A percentile compares a stretch with the other conserved stretches of the same genome.
Conservation (phyloP, 1,140 invertebrate species). For the Tetramorium simillimum region DNA sequence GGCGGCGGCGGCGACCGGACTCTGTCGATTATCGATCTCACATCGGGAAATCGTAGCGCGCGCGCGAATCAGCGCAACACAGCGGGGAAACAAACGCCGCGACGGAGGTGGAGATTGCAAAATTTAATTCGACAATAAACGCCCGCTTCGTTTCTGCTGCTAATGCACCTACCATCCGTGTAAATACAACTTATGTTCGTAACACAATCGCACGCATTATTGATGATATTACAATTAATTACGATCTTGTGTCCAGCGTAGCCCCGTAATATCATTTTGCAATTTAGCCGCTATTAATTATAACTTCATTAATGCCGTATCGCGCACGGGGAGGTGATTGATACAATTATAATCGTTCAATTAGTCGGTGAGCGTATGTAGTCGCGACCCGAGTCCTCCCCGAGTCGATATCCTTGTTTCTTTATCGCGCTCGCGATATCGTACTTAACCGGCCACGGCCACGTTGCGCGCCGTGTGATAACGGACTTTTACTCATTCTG, state of each 20-base stretch:
- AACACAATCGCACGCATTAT: slow-evolving; percentile 54
- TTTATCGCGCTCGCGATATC: slow-evolving; percentile 31
- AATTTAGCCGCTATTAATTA: slow-evolving; percentile 61
- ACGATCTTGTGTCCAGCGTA: slow-evolving; percentile 48
- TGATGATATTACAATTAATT: slow-evolving; percentile 62
- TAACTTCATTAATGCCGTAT: slow-evolving; percentile 60
- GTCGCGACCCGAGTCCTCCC: neutral
- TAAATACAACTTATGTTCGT: slow-evolving; percentile 59
- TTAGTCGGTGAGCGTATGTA: slow-evolving; percentile 7
- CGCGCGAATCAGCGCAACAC: neutral
- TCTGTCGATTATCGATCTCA: slow-evolving; percentile 41
- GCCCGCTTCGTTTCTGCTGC: slow-evolving; percentile 28
- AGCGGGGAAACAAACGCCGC: slow-evolving; percentile 12
- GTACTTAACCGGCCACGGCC: slow-evolving; percentile 15
- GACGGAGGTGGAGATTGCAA: neutral
- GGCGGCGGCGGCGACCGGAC: neutral
- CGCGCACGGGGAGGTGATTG: slow-evolving; percentile 42
- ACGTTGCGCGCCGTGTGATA: slow-evolving; percentile 30
- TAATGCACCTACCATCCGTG: slow-evolving; percentile 40
- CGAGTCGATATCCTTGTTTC: neutral
- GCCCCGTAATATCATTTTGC: slow-evolving; percentile 55
- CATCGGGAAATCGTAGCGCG: slow-evolving; percentile 35
- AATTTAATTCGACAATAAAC: slow-evolving; percentile 58
- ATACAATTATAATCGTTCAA: slow-evolving; percentile 60
- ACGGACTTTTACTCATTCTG: slow-evolving; percentile 45